Evolutionary conservation across 2,888 invertebrate species (phyloP).

Genomic region (Leptinotarsa peninsularis): DNA sequence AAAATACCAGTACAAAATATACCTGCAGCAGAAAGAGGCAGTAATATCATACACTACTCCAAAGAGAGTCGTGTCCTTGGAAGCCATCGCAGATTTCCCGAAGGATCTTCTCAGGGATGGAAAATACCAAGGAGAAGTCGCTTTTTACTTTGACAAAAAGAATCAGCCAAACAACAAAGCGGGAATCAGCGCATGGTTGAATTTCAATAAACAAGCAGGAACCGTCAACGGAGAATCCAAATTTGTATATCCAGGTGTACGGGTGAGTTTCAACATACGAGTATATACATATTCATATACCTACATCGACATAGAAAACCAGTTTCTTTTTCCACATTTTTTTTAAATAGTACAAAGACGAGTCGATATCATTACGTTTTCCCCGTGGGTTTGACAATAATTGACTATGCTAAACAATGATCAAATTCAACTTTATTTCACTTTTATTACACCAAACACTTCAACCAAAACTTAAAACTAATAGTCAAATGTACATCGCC

Average conservation of each 20-base stretch:
- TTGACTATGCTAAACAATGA: too few relatives aligned
- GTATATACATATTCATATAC: not conserved
- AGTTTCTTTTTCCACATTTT: too few relatives aligned
- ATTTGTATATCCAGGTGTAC: slow-evolving; percentile 77
- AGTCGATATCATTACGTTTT: too few relatives aligned
- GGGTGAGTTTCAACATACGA: slow-evolving; percentile 50
- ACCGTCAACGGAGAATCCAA: slow-evolving; percentile 70
- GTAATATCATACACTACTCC: slow-evolving; percentile 77
- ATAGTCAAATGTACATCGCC: too few relatives aligned
- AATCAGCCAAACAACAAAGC: slow-evolving; percentile 78
- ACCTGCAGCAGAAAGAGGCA: slow-evolving; percentile 74
- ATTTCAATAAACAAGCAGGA: slow-evolving; percentile 66
- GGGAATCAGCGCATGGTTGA: slow-evolving; percentile 68
- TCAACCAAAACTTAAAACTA: too few relatives aligned
- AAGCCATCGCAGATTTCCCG: slow-evolving; percentile 63
- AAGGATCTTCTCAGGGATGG: slow-evolving; percentile 65
- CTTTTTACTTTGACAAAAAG: slow-evolving; percentile 78
- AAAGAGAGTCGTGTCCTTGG: slow-evolving; percentile 75
- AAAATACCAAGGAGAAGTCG: slow-evolving; percentile 73
- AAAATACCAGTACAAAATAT: slow-evolving; percentile 79
- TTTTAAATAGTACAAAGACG: too few relatives aligned
- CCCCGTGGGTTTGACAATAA: too few relatives aligned
- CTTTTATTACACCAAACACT: too few relatives aligned
- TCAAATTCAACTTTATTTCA: too few relatives aligned
- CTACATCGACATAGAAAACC: too few relatives aligned